A percentile compares a stretch with the other conserved stretches of the same genome.
phyloP scores from a whole-genome alignment of 2,113 vertebrate species.

The Recurvirostra avosetta region DNA sequence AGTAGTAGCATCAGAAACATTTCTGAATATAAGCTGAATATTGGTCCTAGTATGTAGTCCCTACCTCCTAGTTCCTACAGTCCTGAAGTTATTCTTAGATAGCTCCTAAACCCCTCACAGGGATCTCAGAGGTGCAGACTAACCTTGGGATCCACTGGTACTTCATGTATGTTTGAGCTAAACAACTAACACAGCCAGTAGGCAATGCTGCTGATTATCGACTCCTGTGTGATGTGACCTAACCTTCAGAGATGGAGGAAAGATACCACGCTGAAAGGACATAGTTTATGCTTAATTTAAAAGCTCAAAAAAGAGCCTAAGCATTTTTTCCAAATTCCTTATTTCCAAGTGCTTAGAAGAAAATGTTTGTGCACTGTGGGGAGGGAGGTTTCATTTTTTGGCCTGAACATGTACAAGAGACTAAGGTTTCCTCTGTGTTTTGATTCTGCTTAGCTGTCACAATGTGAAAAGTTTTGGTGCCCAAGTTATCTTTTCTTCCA shows the following conservation, averaged over 20 bases:
- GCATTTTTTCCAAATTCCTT: neutral
- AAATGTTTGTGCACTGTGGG: neutral
- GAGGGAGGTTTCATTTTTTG: neutral
- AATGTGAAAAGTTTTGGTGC: neutral
- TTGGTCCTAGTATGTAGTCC: neutral
- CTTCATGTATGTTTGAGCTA: neutral
- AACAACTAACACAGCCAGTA: neutral
- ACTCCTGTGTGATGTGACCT: neutral
- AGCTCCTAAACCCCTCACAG: neutral
- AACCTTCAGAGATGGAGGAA: neutral
- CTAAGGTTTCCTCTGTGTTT: neutral
- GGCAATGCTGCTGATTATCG: neutral
- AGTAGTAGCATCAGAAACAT: neutral
- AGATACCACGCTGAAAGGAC: neutral
- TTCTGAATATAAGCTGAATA: neutral
- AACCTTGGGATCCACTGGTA: neutral
- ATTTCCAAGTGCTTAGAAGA: neutral
- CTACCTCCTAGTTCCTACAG: neutral
- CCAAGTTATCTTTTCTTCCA: neutral
- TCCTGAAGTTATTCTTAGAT: neutral
- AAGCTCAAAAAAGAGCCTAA: neutral
- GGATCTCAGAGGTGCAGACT: neutral
- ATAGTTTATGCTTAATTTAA: neutral
- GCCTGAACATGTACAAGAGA: neutral
- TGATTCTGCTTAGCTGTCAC: neutral